Evolutionary conservation across 2,113 vertebrate species (phyloP).

Genomic region (Sceloporus tristichus): DNA sequence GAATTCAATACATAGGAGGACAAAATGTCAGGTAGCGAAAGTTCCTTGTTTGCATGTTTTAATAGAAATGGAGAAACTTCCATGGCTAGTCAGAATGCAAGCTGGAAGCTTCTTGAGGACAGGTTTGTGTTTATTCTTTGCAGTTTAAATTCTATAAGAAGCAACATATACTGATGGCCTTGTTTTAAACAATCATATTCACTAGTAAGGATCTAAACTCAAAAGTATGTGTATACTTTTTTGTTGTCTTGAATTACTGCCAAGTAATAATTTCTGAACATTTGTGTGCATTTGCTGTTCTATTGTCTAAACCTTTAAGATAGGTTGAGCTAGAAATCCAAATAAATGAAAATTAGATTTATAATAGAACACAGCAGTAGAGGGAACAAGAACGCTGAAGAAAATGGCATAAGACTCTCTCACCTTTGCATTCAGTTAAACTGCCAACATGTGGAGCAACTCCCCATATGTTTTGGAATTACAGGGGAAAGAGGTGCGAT

Average conservation of each 20-base stretch:
- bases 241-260: not conserved
- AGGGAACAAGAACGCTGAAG: constrained; percentile 1
- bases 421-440: constrained; percentile 25
- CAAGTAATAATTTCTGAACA: not conserved
- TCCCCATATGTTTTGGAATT: constrained; percentile 40
- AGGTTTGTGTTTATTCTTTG: not conserved
- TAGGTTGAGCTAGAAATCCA: not conserved
- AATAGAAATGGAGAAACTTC: not conserved
- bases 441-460: constrained; percentile 13
- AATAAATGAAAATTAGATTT: constrained; percentile 20
- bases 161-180: no score
- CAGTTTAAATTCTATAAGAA: not conserved
- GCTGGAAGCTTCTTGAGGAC: not conserved
- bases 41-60: not conserved
- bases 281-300: not conserved
- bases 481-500: constrained; percentile 19
- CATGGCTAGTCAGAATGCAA: not conserved
- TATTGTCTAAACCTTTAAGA: constrained; percentile 10
- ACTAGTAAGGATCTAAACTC: not conserved
- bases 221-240: not conserved
- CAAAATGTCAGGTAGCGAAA: not conserved
- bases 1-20: not conserved
- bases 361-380: constrained; percentile 16
- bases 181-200: not conserved
- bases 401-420: constrained; percentile 19